These are phyloP conservation scores for Rhinichthys osculus DNA, from an alignment of 2,797 vertebrate species.

Conservation along the genomic window DNA sequence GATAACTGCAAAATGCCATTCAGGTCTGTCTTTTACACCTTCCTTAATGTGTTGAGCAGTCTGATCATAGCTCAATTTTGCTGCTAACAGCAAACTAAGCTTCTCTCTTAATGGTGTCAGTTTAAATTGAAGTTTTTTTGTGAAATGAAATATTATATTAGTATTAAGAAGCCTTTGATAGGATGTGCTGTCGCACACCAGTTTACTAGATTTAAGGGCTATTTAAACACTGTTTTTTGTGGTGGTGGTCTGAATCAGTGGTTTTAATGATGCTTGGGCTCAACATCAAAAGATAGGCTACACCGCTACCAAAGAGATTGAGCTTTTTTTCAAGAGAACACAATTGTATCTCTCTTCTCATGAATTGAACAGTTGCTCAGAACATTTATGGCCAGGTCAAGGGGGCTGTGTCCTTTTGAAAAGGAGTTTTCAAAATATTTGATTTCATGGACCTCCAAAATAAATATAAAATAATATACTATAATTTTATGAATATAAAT, in stretches of 20 bases:
- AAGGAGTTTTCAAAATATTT: background rate
- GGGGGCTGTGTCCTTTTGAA: background rate
- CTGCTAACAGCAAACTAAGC: constrained; percentile 4
- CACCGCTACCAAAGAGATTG: background rate
- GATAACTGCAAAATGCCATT: background rate
- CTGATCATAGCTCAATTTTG: constrained; percentile 25
- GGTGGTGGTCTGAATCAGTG: background rate
- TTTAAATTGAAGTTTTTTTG: background rate
- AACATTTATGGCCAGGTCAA: background rate
- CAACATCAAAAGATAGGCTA: background rate
- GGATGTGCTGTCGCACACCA: background rate
- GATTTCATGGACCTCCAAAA: background rate
- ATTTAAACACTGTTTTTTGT: background rate
- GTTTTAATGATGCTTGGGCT: background rate
- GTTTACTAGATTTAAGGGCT: background rate
- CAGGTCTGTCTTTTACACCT: constrained; percentile 10
- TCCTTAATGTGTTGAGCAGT: constrained; percentile 36
- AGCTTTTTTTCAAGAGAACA: background rate
- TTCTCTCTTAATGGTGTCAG: constrained; percentile 23
- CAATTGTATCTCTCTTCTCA: background rate
- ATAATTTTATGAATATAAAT: background rate
- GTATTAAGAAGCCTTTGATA: background rate
- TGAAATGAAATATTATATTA: constrained; percentile 15
- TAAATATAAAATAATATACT: background rate
- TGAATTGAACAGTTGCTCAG: background rate